Evolutionary conservation across 2,888 invertebrate genomes (phyloP).

Genomic region (Eristalis pertinax): DNA sequence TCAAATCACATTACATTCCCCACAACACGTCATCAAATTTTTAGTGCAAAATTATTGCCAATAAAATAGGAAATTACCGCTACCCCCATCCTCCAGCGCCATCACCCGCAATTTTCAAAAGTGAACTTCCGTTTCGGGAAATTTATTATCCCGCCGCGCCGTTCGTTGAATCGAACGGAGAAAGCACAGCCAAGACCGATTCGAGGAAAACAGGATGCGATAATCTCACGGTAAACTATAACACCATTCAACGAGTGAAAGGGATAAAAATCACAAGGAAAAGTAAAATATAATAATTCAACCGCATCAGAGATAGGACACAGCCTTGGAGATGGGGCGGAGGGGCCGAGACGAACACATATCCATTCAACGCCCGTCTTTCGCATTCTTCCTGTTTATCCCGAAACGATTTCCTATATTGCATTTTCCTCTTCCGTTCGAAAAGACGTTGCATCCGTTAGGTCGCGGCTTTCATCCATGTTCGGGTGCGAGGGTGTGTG

Average conservation of each 20-base stretch:
- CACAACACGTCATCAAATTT: constrained; percentile 54
- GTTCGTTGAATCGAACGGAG: constrained; percentile 40
- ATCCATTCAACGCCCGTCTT: constrained; percentile 17
- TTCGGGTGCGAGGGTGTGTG: background rate
- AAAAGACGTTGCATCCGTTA: constrained; percentile 78
- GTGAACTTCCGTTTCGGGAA: constrained; percentile 66
- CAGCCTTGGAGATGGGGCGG: background rate
- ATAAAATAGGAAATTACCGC: constrained; percentile 69
- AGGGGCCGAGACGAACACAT: background rate
- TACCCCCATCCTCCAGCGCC: constrained; percentile 10
- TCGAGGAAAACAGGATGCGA: constrained; percentile 55
- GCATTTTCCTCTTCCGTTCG: constrained; percentile 80
- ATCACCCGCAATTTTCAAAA: constrained; percentile 62
- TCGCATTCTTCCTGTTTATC: constrained; percentile 74
- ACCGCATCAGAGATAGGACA: constrained; percentile 53
- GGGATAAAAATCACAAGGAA: constrained; percentile 41
- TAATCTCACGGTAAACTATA: constrained; percentile 57
- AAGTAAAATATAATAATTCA: constrained; percentile 60
- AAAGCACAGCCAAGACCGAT: constrained; percentile 21
- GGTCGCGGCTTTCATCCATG: constrained; percentile 25
- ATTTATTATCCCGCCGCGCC: constrained; percentile 62
- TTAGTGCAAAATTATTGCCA: constrained; percentile 62
- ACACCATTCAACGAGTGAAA: constrained; percentile 20
- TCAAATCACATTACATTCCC: background rate
- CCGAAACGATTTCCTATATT: constrained; percentile 81